phyloP scores from a whole-genome alignment of 2,113 vertebrate species.

The Meriones unguiculatus region DNA sequence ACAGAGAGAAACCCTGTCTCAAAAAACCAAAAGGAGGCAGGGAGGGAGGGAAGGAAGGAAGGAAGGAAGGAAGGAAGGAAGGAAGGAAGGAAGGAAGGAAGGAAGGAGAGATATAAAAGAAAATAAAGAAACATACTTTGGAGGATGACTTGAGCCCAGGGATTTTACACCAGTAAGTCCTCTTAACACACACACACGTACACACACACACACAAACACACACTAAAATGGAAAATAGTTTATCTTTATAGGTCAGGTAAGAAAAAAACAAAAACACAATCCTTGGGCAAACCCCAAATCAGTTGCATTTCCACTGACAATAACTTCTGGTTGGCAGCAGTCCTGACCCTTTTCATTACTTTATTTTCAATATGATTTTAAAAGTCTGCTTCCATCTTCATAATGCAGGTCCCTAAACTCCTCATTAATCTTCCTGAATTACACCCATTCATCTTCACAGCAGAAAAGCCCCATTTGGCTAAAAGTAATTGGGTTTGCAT shows the following conservation, averaged over 20 bases:
- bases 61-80: no score
- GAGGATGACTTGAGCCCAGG: not conserved
- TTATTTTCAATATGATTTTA: slow-evolving; percentile 14
- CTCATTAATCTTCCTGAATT: not conserved
- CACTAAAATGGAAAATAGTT: not conserved
- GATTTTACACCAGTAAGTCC: not conserved
- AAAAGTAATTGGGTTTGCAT: not conserved
- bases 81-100: no score
- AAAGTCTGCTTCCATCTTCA: not conserved
- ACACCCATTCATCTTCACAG: not conserved
- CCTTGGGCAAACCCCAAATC: not conserved
- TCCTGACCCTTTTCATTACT: not conserved
- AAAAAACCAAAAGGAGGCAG: no score
- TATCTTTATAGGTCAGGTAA: not conserved
- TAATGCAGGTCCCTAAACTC: not conserved
- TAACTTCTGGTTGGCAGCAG: not conserved
- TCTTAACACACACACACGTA: not conserved
- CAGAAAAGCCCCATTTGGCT: not conserved
- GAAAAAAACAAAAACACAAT: not conserved
- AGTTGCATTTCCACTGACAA: not conserved
- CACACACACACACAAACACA: no score
- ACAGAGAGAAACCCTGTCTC: no score
- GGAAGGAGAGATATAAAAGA: no score
- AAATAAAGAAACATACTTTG: not conserved
- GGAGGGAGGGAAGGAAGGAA: no score